phyloP scores from a whole-genome alignment of 2,888 invertebrate species.

The Siphlonurus alternatus region DNA sequence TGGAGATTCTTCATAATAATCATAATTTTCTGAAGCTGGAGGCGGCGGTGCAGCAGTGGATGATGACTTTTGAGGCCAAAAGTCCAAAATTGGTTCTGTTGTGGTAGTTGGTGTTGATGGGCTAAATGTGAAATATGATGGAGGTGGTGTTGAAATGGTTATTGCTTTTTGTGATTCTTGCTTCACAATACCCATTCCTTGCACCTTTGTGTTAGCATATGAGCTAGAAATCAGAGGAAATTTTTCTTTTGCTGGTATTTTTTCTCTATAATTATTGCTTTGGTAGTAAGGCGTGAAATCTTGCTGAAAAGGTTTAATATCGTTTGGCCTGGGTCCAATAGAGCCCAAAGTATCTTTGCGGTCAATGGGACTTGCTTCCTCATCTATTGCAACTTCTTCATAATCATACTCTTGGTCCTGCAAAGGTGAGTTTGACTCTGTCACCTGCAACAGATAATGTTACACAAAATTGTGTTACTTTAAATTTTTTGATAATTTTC shows the following conservation, averaged over 20 bases:
- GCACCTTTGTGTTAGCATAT: conserved; percentile 53
- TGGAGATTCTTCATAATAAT: neutral
- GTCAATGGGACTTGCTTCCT: conserved; percentile 25
- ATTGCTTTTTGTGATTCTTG: conserved; percentile 14
- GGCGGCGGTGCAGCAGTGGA: no score
- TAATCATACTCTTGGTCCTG: neutral
- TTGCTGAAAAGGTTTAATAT: conserved; percentile 5
- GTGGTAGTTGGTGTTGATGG: conserved; percentile 18
- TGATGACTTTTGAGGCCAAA: neutral
- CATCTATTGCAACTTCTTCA: conserved; percentile 13
- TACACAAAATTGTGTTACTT: no score
- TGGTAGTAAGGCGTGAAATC: neutral
- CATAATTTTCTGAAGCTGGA: neutral
- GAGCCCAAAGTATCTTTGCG: conserved; percentile 23
- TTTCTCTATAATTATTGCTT: neutral
- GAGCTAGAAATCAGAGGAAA: conserved; percentile 53
- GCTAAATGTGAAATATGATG: conserved; percentile 17
- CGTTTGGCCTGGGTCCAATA: conserved; percentile 7
- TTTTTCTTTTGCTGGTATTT: conserved; percentile 22
- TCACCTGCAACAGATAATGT: no score
- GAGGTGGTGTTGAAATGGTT: conserved; percentile 19
- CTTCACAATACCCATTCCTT: conserved; percentile 27
- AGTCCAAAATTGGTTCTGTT: conserved; percentile 16
- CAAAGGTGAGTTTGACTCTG: no score
- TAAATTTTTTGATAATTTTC: no score